Evolutionary conservation across 2,113 vertebrate genomes (phyloP).

Genomic region (Solea solea): DNA sequence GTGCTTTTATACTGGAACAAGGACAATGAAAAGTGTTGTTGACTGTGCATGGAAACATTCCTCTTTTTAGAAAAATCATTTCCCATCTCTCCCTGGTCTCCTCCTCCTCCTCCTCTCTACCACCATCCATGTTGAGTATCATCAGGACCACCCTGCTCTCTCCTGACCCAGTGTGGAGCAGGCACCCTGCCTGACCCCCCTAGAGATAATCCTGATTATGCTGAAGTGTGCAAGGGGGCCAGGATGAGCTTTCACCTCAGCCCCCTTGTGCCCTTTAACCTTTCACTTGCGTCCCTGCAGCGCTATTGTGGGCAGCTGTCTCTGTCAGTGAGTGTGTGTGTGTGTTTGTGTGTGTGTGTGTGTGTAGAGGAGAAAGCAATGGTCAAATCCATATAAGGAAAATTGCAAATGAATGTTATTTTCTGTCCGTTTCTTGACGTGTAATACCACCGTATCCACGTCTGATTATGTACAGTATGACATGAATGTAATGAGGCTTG

Average conservation of each 20-base stretch:
- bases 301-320: constrained; percentile 60
- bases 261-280: constrained; percentile 68
- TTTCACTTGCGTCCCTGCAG: constrained; percentile 60
- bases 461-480: constrained; percentile 5
- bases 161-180: constrained; percentile 1
- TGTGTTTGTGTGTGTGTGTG: not conserved
- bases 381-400: not conserved
- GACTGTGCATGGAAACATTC: no score
- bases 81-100: not conserved
- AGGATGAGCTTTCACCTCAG: constrained; percentile 66
- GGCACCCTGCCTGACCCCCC: constrained; percentile 26
- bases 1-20: no score
- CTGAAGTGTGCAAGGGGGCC: constrained; percentile 49
- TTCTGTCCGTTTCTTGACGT: not conserved
- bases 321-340: not conserved
- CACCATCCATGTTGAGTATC: constrained; percentile 16
- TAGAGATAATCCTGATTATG: constrained; percentile 69
- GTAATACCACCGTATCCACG: constrained; percentile 4
- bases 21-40: no score
- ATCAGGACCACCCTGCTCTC: constrained; percentile 60
- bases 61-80: not conserved
- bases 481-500: constrained; percentile 16
- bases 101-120: not conserved
- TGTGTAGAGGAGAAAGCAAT: constrained; percentile 1
- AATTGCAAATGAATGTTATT: not conserved